A percentile compares a stretch with the other conserved stretches of the same genome.
These are phyloP conservation scores for Harpegnathos saltator DNA, from an alignment of 1,140 invertebrate genomes.

Conservation along the genomic window DNA sequence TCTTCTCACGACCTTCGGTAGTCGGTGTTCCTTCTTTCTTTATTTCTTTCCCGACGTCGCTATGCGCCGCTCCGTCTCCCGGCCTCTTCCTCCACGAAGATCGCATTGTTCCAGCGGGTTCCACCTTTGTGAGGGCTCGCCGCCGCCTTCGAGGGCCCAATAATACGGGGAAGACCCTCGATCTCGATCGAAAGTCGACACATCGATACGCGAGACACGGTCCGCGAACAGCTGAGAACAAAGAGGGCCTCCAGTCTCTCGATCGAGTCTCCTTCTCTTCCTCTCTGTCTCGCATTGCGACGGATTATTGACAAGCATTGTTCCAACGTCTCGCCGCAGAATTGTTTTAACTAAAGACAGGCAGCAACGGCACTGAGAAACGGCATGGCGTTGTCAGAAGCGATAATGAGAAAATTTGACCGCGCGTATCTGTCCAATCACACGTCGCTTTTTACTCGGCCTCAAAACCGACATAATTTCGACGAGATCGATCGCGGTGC, in stretches of 20 bases:
- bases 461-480: background rate
- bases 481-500: background rate
- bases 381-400: background rate
- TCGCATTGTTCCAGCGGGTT: slow-evolving; percentile 80
- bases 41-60: slow-evolving; percentile 57
- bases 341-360: slow-evolving; percentile 42
- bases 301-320: slow-evolving; percentile 64
- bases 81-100: slow-evolving; percentile 69
- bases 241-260: slow-evolving; percentile 69
- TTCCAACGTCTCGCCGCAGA: slow-evolving; percentile 24
- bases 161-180: slow-evolving; percentile 80
- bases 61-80: slow-evolving; percentile 56
- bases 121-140: slow-evolving; percentile 80
- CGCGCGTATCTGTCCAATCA: background rate
- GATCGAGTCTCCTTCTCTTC: slow-evolving; percentile 10
- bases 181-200: slow-evolving; percentile 78
- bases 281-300: slow-evolving; percentile 50
- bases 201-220: slow-evolving; percentile 75
- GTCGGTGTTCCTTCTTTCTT: slow-evolving; percentile 58
- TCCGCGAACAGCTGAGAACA: slow-evolving; percentile 78
- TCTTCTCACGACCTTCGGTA: slow-evolving; percentile 69
- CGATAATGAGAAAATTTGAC: slow-evolving; percentile 23
- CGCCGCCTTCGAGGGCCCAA: slow-evolving; percentile 77
- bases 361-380: background rate
- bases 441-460: background rate